Evolutionary conservation across 64 coral and sea anemone species (phyloP), one percentile per base, ranked within the genome.

Genomic region (Dendronephthya gigantea): DNA sequence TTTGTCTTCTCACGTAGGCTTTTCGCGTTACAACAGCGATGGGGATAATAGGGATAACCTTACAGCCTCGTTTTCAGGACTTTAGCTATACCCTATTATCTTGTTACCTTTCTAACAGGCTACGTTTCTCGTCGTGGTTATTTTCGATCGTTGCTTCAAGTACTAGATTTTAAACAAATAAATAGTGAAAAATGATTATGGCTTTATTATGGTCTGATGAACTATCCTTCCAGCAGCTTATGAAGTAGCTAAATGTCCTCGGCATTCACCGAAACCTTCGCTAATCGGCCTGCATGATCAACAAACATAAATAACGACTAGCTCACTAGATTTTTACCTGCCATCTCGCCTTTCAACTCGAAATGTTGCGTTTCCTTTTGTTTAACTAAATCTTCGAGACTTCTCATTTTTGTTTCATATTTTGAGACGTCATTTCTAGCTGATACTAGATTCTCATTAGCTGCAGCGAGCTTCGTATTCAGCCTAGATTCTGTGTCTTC

Each of bases 51-150:
- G n/a, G n/a, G n/a, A n/a, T n/a, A n/a, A n/a, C n/a, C n/a, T n/a
- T n/a, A n/a, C n/a, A n/a, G n/a, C n/a, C n/a, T n/a, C n/a, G n/a
- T n/a, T n/a, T n/a, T n/a, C n/a, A n/a, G n/a, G n/a, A n/a, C n/a
- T n/a, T n/a, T n/a, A n/a, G n/a, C n/a, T n/a, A n/a, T n/a, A n/a
- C n/a, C n/a, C n/a, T n/a, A n/a, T n/a, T n/a, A n/a, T 34, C 7
- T 28, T 16, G 13, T 2, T 79, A 79, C 72, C 72, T 79, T 79
- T 79, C 72, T 2, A 79, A 35, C 15, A 79, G 32, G 29, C 72
- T 79, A 1, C 72, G 72, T 79, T 79, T 79, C 17, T 79, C 72
- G 36, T 79, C 72, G 32, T 79, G 72, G 32, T 79, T 79, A 79
- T 79, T 79, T 34, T 79, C 32, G 36, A 79, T 79, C 2, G 72